Percentiles rank a stretch among this genome's conserved stretches.
These are phyloP conservation scores for Gasterosteus aculeatus DNA, from an alignment of 2,113 vertebrate species.

Conservation along the genomic window DNA sequence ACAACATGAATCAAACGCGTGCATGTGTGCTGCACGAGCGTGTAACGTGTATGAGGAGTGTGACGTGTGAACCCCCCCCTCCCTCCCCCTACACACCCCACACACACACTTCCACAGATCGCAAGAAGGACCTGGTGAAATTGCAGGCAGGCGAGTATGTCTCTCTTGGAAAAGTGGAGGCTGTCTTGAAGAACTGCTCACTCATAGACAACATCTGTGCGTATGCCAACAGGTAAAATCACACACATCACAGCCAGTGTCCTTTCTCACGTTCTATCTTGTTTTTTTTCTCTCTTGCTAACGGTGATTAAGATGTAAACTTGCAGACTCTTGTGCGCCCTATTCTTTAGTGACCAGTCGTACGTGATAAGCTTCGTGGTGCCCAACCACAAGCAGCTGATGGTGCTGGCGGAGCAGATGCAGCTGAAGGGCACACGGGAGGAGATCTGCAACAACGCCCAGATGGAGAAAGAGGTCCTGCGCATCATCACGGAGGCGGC, in stretches of 20 bases:
- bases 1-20: conserved; percentile 44
- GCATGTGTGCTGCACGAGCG: not conserved
- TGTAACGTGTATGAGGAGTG: not conserved
- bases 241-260: not conserved
- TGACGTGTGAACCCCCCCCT: conserved; percentile 1
- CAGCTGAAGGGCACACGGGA: conserved; percentile 88
- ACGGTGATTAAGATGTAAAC: not conserved
- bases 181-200: conserved; percentile 93
- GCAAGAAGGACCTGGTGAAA: conserved; percentile 98
- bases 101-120: conserved; percentile 78
- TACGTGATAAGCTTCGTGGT: conserved; percentile 98
- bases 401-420: conserved; percentile 85
- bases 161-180: conserved; percentile 96
- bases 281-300: not conserved
- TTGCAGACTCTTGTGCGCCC: not conserved
- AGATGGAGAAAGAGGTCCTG: conserved; percentile 92
- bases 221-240: conserved; percentile 94
- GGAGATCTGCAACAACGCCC: conserved; percentile 90
- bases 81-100: no score
- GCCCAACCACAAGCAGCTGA: conserved; percentile 95
- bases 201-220: conserved; percentile 97
- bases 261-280: not conserved
- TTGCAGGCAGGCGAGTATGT: conserved; percentile 97
- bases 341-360: conserved; percentile 88
- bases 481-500: conserved; percentile 91